Percentiles rank a stretch among this genome's conserved stretches.
Evolutionary conservation across 2,797 vertebrate species (phyloP).

Genomic region (Ambastaia sidthimunki): DNA sequence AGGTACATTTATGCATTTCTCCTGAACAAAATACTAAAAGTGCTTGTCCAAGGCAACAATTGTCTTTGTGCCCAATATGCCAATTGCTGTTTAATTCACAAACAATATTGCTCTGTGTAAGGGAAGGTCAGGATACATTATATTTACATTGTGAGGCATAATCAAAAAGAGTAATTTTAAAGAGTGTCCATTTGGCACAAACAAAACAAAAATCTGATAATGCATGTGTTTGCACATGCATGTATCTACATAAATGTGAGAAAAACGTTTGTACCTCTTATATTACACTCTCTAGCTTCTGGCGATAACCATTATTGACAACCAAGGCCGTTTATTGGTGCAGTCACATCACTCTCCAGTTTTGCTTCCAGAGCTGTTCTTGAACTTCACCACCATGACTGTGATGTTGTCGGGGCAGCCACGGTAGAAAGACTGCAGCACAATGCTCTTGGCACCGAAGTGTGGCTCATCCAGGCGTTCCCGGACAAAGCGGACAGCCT

Average conservation of each 20-base stretch:
- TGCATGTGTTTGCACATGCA: slow-evolving; percentile 31
- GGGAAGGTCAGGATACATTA: neutral
- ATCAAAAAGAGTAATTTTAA: neutral
- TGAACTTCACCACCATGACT: slow-evolving; percentile 99
- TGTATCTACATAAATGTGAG: slow-evolving; percentile 22
- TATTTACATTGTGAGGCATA: slow-evolving; percentile 7
- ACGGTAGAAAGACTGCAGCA: slow-evolving; percentile 96
- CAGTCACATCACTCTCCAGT: slow-evolving; percentile 41
- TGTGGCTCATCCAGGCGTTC: slow-evolving; percentile 97
- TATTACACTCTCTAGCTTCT: slow-evolving; percentile 12
- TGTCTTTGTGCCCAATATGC: neutral
- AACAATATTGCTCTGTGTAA: slow-evolving; percentile 29
- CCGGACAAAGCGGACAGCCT: slow-evolving; percentile 94
- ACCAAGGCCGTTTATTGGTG: slow-evolving; percentile 6
- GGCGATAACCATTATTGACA: slow-evolving; percentile 15
- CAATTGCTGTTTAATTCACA: slow-evolving; percentile 18
- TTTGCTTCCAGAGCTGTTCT: slow-evolving; percentile 82
- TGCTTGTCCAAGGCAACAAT: slow-evolving; percentile 32
- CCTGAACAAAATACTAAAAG: slow-evolving; percentile 25
- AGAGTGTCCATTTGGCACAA: slow-evolving; percentile 50
- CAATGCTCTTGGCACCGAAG: slow-evolving; percentile 97
- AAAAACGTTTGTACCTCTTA: slow-evolving; percentile 9
- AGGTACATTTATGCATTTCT: slow-evolving; percentile 23
- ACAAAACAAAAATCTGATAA: slow-evolving; percentile 11
- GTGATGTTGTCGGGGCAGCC: slow-evolving; percentile 98